These are phyloP conservation scores for Antechinus flavipes DNA, from an alignment of 2,113 vertebrate genomes.

Conservation along the genomic window DNA sequence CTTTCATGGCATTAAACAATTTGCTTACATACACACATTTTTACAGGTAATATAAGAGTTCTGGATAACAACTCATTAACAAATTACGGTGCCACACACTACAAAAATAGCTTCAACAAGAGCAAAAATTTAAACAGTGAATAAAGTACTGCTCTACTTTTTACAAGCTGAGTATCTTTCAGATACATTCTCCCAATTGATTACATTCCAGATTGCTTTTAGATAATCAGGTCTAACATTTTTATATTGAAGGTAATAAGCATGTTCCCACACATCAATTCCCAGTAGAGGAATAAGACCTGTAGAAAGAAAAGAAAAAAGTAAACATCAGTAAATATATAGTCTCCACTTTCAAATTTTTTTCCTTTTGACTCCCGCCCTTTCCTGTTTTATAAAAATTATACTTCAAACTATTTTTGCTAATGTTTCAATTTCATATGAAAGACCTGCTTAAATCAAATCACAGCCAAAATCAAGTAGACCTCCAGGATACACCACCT, in stretches of 20 bases:
- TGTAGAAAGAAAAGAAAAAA: conserved; percentile 69
- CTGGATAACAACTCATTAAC: conserved; percentile 60
- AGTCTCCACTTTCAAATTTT: not conserved
- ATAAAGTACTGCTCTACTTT: conserved; percentile 84
- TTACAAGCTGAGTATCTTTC: conserved; percentile 90
- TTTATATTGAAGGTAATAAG: conserved; percentile 99
- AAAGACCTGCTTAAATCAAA: not conserved
- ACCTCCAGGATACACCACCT: not conserved
- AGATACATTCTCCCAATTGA: conserved; percentile 96
- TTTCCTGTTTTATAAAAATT: not conserved
- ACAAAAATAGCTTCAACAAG: conserved; percentile 64
- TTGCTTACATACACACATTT: conserved; percentile 72
- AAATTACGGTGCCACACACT: conserved; percentile 39
- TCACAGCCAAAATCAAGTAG: not conserved
- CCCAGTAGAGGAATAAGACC: conserved; percentile 96
- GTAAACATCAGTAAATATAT: not conserved
- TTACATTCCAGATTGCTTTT: conserved; percentile 97
- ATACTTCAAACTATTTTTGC: not conserved
- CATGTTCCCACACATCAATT: conserved; percentile 99
- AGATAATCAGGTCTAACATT: conserved; percentile 98
- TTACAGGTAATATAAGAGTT: conserved; percentile 66
- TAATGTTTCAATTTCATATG: conserved; percentile 4
- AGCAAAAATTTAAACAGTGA: conserved; percentile 56
- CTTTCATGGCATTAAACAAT: conserved; percentile 65
- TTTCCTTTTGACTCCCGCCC: not conserved